phyloP scores from a whole-genome alignment of 2,888 invertebrate genomes.

The Drosophila pseudotalamancana region DNA sequence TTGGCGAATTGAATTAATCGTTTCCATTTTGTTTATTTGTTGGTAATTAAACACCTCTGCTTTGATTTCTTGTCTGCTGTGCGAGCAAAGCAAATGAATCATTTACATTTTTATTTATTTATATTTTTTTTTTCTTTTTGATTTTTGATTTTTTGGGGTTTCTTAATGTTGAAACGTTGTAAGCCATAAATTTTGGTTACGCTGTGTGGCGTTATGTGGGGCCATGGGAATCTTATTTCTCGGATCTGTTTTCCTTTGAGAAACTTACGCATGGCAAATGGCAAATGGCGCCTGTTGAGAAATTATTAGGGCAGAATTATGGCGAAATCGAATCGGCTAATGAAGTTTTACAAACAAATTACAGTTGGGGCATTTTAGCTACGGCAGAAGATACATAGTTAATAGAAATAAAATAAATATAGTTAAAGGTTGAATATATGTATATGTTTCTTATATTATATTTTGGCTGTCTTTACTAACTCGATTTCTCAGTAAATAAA shows the following conservation, averaged over 20 bases:
- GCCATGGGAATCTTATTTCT: slow-evolving; percentile 68
- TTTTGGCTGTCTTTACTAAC: no score
- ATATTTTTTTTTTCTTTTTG: slow-evolving; percentile 18
- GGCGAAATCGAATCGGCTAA: slow-evolving; percentile 70
- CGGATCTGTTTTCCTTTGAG: slow-evolving; percentile 4
- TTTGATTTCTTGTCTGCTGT: slow-evolving; percentile 73
- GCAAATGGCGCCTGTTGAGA: slow-evolving; percentile 75
- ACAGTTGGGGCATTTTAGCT: background rate
- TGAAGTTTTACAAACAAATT: slow-evolving; percentile 51
- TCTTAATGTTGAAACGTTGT: slow-evolving; percentile 78
- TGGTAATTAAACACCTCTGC: slow-evolving; percentile 81
- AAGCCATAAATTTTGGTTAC: slow-evolving; percentile 74
- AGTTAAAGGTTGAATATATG: no score
- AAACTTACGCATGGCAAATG: slow-evolving; percentile 55
- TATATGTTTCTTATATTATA: no score
- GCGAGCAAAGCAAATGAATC: slow-evolving; percentile 74
- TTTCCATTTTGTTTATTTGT: slow-evolving; percentile 81
- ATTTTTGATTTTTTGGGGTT: slow-evolving; percentile 16
- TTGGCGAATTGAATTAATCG: slow-evolving; percentile 81
- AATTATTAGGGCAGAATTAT: slow-evolving; percentile 74
- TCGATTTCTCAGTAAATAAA: no score
- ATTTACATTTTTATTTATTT: slow-evolving; percentile 63
- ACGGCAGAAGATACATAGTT: background rate
- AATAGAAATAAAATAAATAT: background rate
- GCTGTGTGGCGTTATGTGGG: slow-evolving; percentile 58